phyloP scores from a whole-genome alignment of 2,888 invertebrate genomes.

The Machimus rusticus region DNA sequence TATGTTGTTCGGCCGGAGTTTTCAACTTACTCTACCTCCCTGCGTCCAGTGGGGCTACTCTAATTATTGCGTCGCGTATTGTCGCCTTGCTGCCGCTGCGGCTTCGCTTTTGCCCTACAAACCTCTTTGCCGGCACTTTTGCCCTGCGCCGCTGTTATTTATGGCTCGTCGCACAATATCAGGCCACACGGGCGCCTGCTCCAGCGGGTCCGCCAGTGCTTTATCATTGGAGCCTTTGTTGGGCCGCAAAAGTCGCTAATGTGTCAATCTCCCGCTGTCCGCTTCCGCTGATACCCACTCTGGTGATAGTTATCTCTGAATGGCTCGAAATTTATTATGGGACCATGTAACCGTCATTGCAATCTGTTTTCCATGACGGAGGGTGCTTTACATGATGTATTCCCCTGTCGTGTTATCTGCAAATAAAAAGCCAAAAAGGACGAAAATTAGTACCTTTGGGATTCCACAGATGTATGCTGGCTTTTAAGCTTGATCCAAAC shows the following conservation, averaged over 20 bases:
- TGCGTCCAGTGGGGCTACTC: background rate
- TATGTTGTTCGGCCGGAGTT: background rate
- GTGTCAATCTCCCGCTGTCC: conserved; percentile 43
- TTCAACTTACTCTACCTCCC: background rate
- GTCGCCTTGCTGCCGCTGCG: background rate
- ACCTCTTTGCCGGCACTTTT: conserved; percentile 22
- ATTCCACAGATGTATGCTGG: background rate
- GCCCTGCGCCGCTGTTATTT: conserved; percentile 28
- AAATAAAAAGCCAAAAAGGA: conserved; percentile 23
- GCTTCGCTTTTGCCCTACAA: background rate
- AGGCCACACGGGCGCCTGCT: conserved; percentile 39
- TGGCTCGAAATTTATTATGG: conserved; percentile 42
- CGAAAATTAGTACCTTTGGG: background rate
- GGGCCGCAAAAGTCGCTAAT: conserved; percentile 40
- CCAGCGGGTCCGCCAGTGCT: conserved; percentile 12
- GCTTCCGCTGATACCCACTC: conserved; percentile 14
- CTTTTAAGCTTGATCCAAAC: background rate
- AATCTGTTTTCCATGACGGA: conserved; percentile 30
- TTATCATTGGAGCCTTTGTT: conserved; percentile 44
- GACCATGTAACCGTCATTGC: conserved; percentile 34
- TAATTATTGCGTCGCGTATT: conserved; percentile 13
- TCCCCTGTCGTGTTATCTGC: conserved; percentile 19
- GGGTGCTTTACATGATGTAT: conserved; percentile 40
- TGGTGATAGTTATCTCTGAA: conserved; percentile 41
- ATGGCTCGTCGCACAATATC: conserved; percentile 30